Evolutionary conservation across 2,888 invertebrate species (phyloP).

Genomic region (Spicauda simplicius): DNA sequence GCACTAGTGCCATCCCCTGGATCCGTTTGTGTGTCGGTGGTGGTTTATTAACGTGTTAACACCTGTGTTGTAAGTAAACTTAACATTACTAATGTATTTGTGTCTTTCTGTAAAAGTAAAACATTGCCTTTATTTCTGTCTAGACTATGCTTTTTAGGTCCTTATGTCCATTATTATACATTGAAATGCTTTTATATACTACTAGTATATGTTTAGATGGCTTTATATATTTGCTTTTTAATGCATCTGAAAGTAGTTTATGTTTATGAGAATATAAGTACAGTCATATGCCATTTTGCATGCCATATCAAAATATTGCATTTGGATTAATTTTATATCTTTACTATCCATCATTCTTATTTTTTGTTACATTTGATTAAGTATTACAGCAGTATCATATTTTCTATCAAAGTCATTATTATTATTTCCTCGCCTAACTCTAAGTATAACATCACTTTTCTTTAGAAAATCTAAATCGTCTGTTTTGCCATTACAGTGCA

Average conservation of each 20-base stretch:
- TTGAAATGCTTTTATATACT: constrained; percentile 14
- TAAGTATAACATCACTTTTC: background rate
- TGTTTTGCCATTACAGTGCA: background rate
- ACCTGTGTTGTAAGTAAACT: constrained; percentile 78
- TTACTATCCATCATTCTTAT: too few relatives aligned
- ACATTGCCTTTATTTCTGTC: constrained; percentile 48
- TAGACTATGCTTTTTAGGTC: constrained; percentile 41
- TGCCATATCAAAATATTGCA: background rate
- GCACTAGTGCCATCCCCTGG: constrained; percentile 59
- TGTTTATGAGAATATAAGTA: background rate
- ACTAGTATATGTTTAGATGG: background rate
- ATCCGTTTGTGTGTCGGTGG: constrained; percentile 69
- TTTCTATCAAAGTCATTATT: background rate
- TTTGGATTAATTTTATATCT: background rate
- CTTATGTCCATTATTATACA: constrained; percentile 13
- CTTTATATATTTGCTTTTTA: constrained; percentile 35
- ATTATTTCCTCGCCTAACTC: background rate
- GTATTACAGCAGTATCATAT: background rate
- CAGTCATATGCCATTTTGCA: constrained; percentile 5
- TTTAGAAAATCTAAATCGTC: background rate
- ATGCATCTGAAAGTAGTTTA: constrained; percentile 5
- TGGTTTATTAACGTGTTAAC: constrained; percentile 71
- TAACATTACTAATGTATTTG: constrained; percentile 71
- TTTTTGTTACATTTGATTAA: background rate
- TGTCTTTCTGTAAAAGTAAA: constrained; percentile 32